These are phyloP conservation scores for Dendrolimus pini DNA, from an alignment of 2,888 invertebrate species.

Conservation along the genomic window DNA sequence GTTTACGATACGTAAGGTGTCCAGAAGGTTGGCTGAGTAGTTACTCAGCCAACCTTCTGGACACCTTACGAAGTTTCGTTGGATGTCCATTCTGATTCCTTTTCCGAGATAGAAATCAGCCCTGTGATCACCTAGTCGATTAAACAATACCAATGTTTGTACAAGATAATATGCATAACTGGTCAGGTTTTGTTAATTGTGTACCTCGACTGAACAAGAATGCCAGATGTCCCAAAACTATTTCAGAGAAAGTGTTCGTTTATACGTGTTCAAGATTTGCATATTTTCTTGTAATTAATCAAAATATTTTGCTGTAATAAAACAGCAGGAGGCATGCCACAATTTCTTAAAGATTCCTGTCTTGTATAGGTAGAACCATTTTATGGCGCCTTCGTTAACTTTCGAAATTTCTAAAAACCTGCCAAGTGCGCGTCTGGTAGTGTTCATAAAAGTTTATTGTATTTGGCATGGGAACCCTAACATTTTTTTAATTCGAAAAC, in stretches of 20 bases:
- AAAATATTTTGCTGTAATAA: conserved; percentile 43
- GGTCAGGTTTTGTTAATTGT: conserved; percentile 34
- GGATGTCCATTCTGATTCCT: too few relatives aligned
- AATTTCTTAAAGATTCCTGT: conserved; percentile 35
- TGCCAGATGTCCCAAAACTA: conserved; percentile 52
- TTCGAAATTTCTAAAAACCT: not conserved
- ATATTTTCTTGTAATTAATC: conserved; percentile 63
- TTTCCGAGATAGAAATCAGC: too few relatives aligned
- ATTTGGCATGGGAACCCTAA: too few relatives aligned
- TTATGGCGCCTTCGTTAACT: not conserved
- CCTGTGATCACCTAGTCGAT: not conserved
- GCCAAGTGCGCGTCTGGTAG: too few relatives aligned
- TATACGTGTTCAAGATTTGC: conserved; percentile 40
- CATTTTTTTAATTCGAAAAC: too few relatives aligned
- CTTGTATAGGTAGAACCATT: conserved; percentile 3
- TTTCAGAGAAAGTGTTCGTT: conserved; percentile 72
- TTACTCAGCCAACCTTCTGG: too few relatives aligned
- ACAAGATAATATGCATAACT: not conserved
- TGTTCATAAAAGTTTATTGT: too few relatives aligned
- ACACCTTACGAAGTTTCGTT: too few relatives aligned
- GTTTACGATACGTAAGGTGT: too few relatives aligned
- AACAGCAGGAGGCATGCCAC: conserved; percentile 50
- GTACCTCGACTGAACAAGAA: conserved; percentile 22
- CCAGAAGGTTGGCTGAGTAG: too few relatives aligned
- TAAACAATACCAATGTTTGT: not conserved